A percentile compares a stretch with the other conserved stretches of the same genome.
These are phyloP conservation scores for Sepiola atlantica DNA, from an alignment of 2,888 invertebrate genomes.

Conservation along the genomic window DNA sequence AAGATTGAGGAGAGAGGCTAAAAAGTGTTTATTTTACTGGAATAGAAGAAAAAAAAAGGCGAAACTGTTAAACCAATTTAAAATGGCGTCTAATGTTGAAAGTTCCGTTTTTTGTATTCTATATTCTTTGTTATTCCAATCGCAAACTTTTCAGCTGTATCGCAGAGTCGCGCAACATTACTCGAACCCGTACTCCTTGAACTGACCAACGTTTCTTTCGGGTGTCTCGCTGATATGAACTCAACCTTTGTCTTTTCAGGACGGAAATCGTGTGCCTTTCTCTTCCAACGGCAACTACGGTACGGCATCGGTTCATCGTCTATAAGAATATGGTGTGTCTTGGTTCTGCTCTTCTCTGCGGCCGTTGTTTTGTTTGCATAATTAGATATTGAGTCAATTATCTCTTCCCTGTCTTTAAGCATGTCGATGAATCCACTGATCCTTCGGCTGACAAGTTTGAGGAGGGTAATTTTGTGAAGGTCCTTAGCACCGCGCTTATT, in stretches of 20 bases:
- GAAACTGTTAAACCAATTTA: too few relatives aligned
- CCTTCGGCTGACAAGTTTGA: neutral
- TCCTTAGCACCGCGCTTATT: neutral
- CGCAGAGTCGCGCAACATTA: neutral
- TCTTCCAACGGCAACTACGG: neutral
- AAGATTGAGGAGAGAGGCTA: too few relatives aligned
- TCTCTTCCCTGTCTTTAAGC: conserved; percentile 18
- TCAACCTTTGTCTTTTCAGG: neutral
- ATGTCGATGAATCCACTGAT: neutral
- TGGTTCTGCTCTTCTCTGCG: neutral
- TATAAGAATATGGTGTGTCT: neutral
- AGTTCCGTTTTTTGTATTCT: neutral
- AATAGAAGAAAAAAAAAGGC: too few relatives aligned
- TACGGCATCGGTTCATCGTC: neutral
- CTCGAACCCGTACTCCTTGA: neutral
- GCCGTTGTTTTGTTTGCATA: neutral
- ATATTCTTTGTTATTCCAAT: neutral
- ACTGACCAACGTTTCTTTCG: neutral
- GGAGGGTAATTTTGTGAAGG: conserved; percentile 35
- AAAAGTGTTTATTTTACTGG: too few relatives aligned
- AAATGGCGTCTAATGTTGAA: too few relatives aligned
- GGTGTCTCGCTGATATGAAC: neutral
- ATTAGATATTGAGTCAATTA: neutral
- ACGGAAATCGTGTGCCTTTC: neutral
- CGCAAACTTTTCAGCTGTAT: neutral